Evolutionary conservation across 2,113 vertebrate genomes (phyloP), one percentile per base, ranked within the genome.

Genomic region (Ptyas mucosa): DNA sequence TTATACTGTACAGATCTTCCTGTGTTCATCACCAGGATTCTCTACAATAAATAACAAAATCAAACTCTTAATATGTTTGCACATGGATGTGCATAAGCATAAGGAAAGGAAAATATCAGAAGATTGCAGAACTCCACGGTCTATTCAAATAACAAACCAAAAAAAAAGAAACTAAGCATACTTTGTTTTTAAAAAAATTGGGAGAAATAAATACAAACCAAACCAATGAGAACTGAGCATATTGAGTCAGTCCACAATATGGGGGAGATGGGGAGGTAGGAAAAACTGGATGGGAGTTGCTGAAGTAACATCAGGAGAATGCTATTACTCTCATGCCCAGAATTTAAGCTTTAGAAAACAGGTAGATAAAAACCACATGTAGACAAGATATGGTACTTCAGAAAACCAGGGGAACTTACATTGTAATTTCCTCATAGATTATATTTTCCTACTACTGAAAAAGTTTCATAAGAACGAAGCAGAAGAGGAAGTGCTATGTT

Each of bases 401-500:
- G 39, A 89, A 23, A 87, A 51, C 5, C 23, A n/a, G 49, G 21
- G 29, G 55, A 3, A 86, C 53, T 87, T 57, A 52, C 43, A 24
- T 51, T 12, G 69, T 92, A 64, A 15, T 53, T 29, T 52, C 12
- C 2, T 34, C 54, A 4, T 43, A 90, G 3, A 39, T 61, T 55
- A 26, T 21, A 85, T 8, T n/a, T 52, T 21, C 9, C 43, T 64
- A 43, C 11, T 23, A 54, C 2, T n/a, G 39, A 92, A 52, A 85
- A 58, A 1, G 53, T 43, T 90, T 87, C n/a, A n/a, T 3, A 23
- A 12, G 51, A 57, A 39, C 24, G 34, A 34, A 89, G 9, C 20
- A 85, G 54, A 90, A 93, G 89, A 90, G 92, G 92, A 93, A 93
- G 55, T 0, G 3, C 55, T 58, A 2, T 39, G 53, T 89, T 92